Percentiles rank a stretch among this genome's conserved stretches.
Evolutionary conservation across 1,140 invertebrate species (phyloP).

Genomic region (Meloidogyne hapla): DNA sequence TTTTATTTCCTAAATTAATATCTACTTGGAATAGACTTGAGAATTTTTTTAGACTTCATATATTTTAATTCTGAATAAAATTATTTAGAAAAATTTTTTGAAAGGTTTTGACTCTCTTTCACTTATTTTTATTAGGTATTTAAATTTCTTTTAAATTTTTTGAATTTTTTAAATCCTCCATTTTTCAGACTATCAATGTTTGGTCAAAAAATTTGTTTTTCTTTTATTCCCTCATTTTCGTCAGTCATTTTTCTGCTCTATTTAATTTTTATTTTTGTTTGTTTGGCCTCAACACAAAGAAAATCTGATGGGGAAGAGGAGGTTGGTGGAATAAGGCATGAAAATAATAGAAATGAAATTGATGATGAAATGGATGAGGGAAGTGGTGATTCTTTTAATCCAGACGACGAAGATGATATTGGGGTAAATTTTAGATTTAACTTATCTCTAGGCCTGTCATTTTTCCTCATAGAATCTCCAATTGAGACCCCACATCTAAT

Average conservation of each 20-base stretch:
- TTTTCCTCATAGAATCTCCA: too few relatives aligned
- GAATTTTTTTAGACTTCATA: too few relatives aligned
- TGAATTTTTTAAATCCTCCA: not conserved
- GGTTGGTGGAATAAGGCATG: not conserved
- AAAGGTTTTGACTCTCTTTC: too few relatives aligned
- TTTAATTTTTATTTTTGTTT: constrained; percentile 9
- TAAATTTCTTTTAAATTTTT: too few relatives aligned
- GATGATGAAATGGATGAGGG: constrained; percentile 22
- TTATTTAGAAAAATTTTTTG: too few relatives aligned
- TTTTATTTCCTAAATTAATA: too few relatives aligned
- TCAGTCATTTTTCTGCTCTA: constrained; percentile 7
- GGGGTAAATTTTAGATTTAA: not conserved
- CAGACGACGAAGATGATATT: constrained; percentile 25
- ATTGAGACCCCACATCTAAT: too few relatives aligned
- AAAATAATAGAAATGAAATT: not conserved
- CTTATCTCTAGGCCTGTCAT: too few relatives aligned
- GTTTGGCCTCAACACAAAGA: constrained; percentile 12
- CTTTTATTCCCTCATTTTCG: not conserved
- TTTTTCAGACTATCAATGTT: not conserved
- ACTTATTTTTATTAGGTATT: too few relatives aligned
- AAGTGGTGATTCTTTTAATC: constrained; percentile 23
- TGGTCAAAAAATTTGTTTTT: constrained; percentile 10
- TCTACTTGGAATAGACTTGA: too few relatives aligned
- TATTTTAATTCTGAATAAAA: too few relatives aligned
- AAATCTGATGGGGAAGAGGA: not conserved